Evolutionary conservation across 2,797 vertebrate genomes (phyloP), one percentile per base, ranked within the genome.

Genomic region (Micrastur ruficollis): DNA sequence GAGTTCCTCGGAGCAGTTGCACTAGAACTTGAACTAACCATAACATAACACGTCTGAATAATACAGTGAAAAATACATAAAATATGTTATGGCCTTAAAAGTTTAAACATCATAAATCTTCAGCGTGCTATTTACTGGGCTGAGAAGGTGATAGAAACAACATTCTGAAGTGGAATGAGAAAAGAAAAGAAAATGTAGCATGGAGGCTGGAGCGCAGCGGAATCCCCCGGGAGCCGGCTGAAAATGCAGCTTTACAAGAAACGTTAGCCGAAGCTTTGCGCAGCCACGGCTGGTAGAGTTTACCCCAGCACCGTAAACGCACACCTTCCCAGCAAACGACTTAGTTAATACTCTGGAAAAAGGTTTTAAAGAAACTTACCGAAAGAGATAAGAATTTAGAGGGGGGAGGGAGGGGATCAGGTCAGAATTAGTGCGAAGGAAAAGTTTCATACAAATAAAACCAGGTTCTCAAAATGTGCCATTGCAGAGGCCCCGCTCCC

Each of bases 61-160:
- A 95, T 50, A 12, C 92, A 70, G 93, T 29, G 84, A 95, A 79
- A 87, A 90, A 86, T 46, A 42, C 1, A 65, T 68, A 36, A 93
- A 96, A 91, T 17, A 71, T 49, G 70, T 14, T 42, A 52, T 32
- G 65, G 92, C 61, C 84, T 81, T 87, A 83, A 68, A 89, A 95
- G 86, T 80, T 67, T 40, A 79, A 89, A 80, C 83, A 94, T 50
- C 95, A 50, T 93, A 96, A 95, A 95, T 95, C 94, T 61, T 82
- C 20, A 6, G 87, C 5, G 0, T 19, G 70, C 91, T 66, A 89
- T 96, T 74, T 92, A 91, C 94, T 61, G 50, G 90, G 92, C 89
- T 84, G 34, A 23, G 91, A 82, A 98, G 97, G 97, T 95, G 96
- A 94, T 25, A 95, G 96, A 83, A 97, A 94, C 95, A 96, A 84